phyloP scores from a whole-genome alignment of 53 echinoderm and acorn worm species.

The Luidia sarsii region DNA sequence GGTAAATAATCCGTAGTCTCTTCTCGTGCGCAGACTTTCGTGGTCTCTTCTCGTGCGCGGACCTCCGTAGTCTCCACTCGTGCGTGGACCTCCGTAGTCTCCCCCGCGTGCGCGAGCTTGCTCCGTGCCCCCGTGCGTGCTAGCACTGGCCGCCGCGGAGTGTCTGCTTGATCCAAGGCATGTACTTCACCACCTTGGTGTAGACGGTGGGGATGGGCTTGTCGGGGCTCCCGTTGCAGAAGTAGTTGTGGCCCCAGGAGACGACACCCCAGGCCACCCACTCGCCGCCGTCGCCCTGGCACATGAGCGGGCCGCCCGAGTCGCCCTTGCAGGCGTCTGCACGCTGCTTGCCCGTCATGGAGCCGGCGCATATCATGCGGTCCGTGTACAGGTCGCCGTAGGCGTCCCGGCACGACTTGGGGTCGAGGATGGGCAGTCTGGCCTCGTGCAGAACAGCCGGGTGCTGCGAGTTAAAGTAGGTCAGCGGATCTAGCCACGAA shows the following conservation, averaged over 20 bases:
- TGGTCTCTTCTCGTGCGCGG: too few relatives aligned
- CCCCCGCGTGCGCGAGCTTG: too few relatives aligned
- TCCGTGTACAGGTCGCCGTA: slow-evolving; percentile 70
- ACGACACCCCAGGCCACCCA: slow-evolving; percentile 92
- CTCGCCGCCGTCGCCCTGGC: slow-evolving; percentile 38
- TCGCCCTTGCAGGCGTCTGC: slow-evolving; percentile 95
- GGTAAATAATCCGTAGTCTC: too few relatives aligned
- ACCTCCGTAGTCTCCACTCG: too few relatives aligned
- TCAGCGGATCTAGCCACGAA: slow-evolving; percentile 45
- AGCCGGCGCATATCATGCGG: slow-evolving; percentile 89
- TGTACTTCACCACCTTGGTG: slow-evolving; percentile 79
- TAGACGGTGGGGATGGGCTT: slow-evolving; percentile 83
- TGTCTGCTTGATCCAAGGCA: slow-evolving; percentile 78
- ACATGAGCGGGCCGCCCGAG: slow-evolving; percentile 94
- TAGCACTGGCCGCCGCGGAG: slow-evolving; percentile 24
- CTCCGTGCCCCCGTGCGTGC: too few relatives aligned
- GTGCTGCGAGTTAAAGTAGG: slow-evolving; percentile 55
- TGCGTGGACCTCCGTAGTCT: too few relatives aligned
- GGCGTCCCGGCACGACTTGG: slow-evolving; percentile 63
- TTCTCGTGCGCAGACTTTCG: too few relatives aligned
- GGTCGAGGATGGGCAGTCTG: slow-evolving; percentile 65
- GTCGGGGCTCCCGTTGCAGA: slow-evolving; percentile 64
- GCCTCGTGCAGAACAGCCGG: slow-evolving; percentile 83
- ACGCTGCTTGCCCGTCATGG: slow-evolving; percentile 31
- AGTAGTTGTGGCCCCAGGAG: slow-evolving; percentile 88